These are phyloP conservation scores for Stictocephala bisonia DNA, from an alignment of 2,888 invertebrate species.

Conservation along the genomic window DNA sequence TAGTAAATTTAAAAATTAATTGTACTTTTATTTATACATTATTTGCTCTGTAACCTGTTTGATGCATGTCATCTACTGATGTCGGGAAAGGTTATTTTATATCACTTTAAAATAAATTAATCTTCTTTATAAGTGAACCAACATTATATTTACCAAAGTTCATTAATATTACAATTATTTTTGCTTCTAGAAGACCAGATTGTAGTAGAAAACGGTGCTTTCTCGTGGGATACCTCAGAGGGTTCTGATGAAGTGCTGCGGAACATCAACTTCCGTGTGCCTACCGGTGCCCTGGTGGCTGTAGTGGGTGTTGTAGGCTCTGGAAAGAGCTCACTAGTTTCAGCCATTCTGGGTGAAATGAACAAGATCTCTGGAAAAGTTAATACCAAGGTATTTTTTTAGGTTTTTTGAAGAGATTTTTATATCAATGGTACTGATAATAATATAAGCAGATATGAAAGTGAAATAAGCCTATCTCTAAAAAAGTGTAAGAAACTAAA, in stretches of 20 bases:
- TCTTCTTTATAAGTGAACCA: neutral
- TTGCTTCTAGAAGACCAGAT: neutral
- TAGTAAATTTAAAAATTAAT: neutral
- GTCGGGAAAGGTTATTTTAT: too few species aligned
- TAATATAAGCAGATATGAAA: too few species aligned
- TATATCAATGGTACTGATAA: too few species aligned
- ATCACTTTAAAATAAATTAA: too few species aligned
- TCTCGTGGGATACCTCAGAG: conserved; percentile 67
- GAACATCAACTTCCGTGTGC: conserved; percentile 63
- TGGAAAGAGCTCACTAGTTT: conserved; percentile 89
- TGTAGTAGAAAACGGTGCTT: conserved; percentile 3
- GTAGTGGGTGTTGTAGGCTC: conserved; percentile 90
- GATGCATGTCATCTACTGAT: too few species aligned
- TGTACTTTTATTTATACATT: neutral
- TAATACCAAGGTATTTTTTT: conserved; percentile 77
- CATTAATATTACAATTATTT: neutral
- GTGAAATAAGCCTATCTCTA: too few species aligned
- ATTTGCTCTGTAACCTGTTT: too few species aligned
- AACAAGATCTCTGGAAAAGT: conserved; percentile 83
- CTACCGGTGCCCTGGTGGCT: conserved; percentile 78
- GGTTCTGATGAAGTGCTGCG: conserved; percentile 67
- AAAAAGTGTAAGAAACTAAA: too few species aligned
- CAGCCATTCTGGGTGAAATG: conserved; percentile 92
- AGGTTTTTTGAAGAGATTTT: too few species aligned
- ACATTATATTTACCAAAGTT: neutral